Evolutionary conservation across 2,797 vertebrate species (phyloP).

Genomic region (Spinibarbus caldwelli): DNA sequence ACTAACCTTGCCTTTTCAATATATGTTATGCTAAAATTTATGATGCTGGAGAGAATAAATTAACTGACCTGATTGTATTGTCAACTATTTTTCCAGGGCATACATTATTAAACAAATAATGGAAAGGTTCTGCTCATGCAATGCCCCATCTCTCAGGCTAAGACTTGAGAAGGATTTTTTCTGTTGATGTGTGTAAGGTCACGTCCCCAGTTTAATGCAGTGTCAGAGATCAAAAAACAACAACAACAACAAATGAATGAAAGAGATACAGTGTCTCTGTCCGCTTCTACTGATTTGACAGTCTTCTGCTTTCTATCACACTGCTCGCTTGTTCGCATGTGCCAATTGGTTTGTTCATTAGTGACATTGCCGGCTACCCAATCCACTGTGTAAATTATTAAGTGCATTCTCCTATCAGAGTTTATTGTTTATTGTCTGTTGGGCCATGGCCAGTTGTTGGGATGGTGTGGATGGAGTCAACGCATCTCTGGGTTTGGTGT

Average conservation of each 20-base stretch:
- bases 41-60: slow-evolving; percentile 4
- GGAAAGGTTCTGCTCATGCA: slow-evolving; percentile 21
- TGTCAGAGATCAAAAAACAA: slow-evolving; percentile 61
- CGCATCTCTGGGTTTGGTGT: slow-evolving; percentile 63
- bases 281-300: slow-evolving; percentile 68
- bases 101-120: slow-evolving; percentile 38
- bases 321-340: slow-evolving; percentile 55
- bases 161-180: slow-evolving; percentile 3
- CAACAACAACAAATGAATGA: slow-evolving; percentile 67
- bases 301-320: slow-evolving; percentile 68
- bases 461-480: slow-evolving; percentile 69
- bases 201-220: slow-evolving; percentile 33
- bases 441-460: slow-evolving; percentile 61
- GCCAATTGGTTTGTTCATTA: slow-evolving; percentile 73
- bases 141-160: slow-evolving; percentile 55
- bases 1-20: too few relatives aligned
- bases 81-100: slow-evolving; percentile 30
- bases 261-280: slow-evolving; percentile 73
- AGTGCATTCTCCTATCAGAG: slow-evolving; percentile 74
- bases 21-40: background rate
- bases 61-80: slow-evolving; percentile 40
- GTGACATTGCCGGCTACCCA: slow-evolving; percentile 77
- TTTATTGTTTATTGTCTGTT: slow-evolving; percentile 79
- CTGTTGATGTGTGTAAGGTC: slow-evolving; percentile 51
- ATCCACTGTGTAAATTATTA: slow-evolving; percentile 82